These are phyloP conservation scores for Contarinia nasturtii DNA, from an alignment of 1,140 invertebrate species.

Conservation along the genomic window DNA sequence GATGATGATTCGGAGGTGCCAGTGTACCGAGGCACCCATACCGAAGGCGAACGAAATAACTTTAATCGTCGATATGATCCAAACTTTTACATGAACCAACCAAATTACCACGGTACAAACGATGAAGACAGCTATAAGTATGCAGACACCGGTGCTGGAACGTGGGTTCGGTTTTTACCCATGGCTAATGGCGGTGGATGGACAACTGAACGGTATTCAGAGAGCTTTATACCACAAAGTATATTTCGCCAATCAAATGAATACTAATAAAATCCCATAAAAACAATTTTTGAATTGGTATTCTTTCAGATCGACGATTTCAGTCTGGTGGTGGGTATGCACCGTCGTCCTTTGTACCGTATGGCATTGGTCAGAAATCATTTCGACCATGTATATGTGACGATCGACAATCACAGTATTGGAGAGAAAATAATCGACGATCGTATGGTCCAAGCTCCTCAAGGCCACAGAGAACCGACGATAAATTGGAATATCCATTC, in stretches of 20 bases:
- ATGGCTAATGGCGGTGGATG: slow-evolving; percentile 4
- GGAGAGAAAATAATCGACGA: slow-evolving; percentile 11
- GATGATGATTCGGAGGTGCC: slow-evolving; percentile 10
- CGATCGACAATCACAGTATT: slow-evolving; percentile 1
- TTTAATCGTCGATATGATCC: no score
- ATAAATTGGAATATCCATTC: slow-evolving; percentile 17
- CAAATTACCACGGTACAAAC: background rate
- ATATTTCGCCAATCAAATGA: no score
- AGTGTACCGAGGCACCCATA: slow-evolving; percentile 14
- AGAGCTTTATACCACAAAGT: no score
- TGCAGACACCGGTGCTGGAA: background rate
- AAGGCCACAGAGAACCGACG: slow-evolving; percentile 4
- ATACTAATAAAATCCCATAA: no score
- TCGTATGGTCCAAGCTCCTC: slow-evolving; percentile 1
- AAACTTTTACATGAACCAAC: background rate
- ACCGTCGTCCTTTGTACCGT: slow-evolving; percentile 5
- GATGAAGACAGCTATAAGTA: background rate
- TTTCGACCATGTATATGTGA: slow-evolving; percentile 16
- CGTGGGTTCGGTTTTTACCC: slow-evolving; percentile 9
- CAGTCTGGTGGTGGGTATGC: slow-evolving; percentile 5
- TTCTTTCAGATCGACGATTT: slow-evolving; percentile 10
- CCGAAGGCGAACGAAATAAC: slow-evolving; percentile 11
- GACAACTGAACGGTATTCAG: slow-evolving; percentile 11
- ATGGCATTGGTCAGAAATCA: slow-evolving; percentile 1
- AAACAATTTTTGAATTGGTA: no score